Evolutionary conservation across 2,113 vertebrate genomes (phyloP).

Genomic region (Toxotes jaculatrix): DNA sequence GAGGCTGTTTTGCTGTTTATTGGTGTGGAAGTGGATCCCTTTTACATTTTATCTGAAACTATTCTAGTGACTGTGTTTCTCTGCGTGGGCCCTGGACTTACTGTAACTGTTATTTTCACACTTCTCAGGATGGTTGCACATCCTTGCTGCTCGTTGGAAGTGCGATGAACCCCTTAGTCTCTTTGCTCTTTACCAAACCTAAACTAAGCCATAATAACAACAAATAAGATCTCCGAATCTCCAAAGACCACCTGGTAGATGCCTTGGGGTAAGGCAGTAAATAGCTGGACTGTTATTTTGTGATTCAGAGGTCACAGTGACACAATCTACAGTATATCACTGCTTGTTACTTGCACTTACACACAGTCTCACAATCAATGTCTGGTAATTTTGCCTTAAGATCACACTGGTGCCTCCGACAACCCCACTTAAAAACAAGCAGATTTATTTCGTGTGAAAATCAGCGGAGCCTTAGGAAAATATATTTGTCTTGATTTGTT

Average conservation of each 20-base stretch:
- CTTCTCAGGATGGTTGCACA: constrained; percentile 73
- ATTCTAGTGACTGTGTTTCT: constrained; percentile 49
- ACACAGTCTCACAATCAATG: constrained; percentile 40
- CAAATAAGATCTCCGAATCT: constrained; percentile 53
- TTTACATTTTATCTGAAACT: constrained; percentile 44
- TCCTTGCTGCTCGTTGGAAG: constrained; percentile 74
- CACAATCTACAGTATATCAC: constrained; percentile 51
- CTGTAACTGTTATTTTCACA: constrained; percentile 73
- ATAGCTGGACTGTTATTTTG: constrained; percentile 61
- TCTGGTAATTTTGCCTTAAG: constrained; percentile 77
- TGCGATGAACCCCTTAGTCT: constrained; percentile 59
- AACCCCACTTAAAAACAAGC: constrained; percentile 32
- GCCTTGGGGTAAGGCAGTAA: constrained; percentile 41
- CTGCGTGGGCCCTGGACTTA: constrained; percentile 65
- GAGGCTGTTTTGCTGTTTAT: constrained; percentile 31
- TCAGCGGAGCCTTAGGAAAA: constrained; percentile 7
- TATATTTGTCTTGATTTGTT: constrained; percentile 26
- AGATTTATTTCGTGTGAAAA: constrained; percentile 35
- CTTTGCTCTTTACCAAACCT: constrained; percentile 71
- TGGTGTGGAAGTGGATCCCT: constrained; percentile 51
- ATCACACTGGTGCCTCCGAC: constrained; percentile 79
- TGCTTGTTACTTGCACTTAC: constrained; percentile 64
- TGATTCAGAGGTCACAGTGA: constrained; percentile 53
- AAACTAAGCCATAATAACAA: constrained; percentile 74
- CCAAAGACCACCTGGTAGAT: constrained; percentile 66